These are phyloP conservation scores for Accipiter cooperii DNA, from an alignment of 2,113 vertebrate genomes.

Conservation along the genomic window DNA sequence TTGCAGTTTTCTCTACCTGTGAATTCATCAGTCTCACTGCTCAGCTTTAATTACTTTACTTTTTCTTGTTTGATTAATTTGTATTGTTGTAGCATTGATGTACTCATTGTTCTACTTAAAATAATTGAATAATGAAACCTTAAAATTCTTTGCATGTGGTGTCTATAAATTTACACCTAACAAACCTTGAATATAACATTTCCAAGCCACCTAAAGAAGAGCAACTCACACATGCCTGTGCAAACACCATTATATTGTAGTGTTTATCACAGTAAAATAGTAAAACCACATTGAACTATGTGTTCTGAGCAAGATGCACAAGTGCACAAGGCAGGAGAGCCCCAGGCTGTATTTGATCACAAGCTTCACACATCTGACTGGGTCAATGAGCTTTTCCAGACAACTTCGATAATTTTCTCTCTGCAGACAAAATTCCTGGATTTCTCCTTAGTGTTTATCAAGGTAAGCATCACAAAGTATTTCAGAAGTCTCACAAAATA, in stretches of 20 bases:
- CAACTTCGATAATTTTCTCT: slow-evolving; percentile 4
- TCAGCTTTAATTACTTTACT: slow-evolving; percentile 27
- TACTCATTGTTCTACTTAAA: slow-evolving; percentile 16
- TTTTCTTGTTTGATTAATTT: slow-evolving; percentile 38
- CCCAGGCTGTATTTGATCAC: background rate
- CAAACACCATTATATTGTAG: slow-evolving; percentile 48
- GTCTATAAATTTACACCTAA: slow-evolving; percentile 1
- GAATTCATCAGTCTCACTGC: background rate
- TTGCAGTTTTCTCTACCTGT: background rate
- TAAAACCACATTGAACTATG: background rate
- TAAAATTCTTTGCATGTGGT: background rate
- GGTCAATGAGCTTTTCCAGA: slow-evolving; percentile 30
- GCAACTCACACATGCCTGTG: slow-evolving; percentile 16
- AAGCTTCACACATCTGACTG: background rate
- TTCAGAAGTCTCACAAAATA: background rate
- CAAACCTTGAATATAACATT: background rate
- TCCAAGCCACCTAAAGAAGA: slow-evolving; percentile 16
- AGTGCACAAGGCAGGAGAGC: background rate
- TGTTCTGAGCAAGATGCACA: slow-evolving; percentile 19
- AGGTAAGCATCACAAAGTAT: background rate
- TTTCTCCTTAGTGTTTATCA: background rate
- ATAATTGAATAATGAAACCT: slow-evolving; percentile 23
- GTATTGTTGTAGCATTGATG: background rate
- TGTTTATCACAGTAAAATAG: slow-evolving; percentile 54
- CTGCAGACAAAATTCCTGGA: background rate